Evolutionary conservation across 2,797 vertebrate species (phyloP).

Genomic region (Sebastiscus albofasciatus): DNA sequence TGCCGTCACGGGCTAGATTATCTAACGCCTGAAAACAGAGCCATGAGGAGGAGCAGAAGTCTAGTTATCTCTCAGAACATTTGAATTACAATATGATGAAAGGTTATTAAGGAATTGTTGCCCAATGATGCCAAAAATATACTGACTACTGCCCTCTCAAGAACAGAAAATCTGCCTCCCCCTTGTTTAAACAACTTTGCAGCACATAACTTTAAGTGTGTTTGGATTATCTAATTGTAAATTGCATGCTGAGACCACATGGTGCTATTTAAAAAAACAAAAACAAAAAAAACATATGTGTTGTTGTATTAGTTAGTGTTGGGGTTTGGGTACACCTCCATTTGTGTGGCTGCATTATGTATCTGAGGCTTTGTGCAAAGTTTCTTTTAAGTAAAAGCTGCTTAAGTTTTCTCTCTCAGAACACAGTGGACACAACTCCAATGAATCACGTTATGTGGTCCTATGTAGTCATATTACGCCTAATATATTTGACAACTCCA

Average conservation of each 20-base stretch:
- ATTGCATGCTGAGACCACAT: neutral
- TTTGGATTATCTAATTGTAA: too few species aligned
- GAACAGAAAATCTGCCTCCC: neutral
- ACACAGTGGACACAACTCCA: neutral
- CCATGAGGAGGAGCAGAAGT: too few species aligned
- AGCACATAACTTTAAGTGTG: neutral
- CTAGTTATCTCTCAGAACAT: too few species aligned
- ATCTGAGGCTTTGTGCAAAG: neutral
- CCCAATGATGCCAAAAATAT: too few species aligned
- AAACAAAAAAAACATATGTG: neutral
- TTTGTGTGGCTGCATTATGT: neutral
- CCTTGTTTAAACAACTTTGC: neutral
- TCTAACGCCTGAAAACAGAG: too few species aligned
- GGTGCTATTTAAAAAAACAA: neutral
- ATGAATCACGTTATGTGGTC: neutral
- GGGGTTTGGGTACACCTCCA: neutral
- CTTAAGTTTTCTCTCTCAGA: neutral
- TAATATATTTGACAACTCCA: neutral
- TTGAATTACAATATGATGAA: too few species aligned
- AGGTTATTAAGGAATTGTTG: too few species aligned
- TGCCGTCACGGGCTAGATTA: too few species aligned
- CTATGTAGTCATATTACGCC: neutral
- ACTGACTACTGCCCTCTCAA: accelerated
- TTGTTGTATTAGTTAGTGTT: neutral
- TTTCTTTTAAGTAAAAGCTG: neutral